Evolutionary conservation across 2,113 vertebrate genomes (phyloP).

Genomic region (Sclerurus mexicanus): DNA sequence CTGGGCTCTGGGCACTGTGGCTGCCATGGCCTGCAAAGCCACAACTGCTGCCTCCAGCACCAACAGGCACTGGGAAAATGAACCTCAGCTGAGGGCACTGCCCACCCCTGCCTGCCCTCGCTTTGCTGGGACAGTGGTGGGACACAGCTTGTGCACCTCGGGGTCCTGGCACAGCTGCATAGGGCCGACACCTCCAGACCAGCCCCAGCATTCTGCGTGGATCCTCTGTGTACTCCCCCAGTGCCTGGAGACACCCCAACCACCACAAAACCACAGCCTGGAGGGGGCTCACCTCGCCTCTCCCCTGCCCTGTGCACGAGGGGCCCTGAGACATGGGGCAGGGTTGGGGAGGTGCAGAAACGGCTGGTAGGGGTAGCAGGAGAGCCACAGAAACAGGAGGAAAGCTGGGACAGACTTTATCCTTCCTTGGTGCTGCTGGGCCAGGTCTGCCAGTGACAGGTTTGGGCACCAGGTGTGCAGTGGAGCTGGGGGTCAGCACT

Average conservation of each 20-base stretch:
- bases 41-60: not conserved
- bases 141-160: not conserved
- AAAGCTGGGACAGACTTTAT: not conserved
- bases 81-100: not conserved
- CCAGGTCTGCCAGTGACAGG: rapidly evolving
- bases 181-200: rapidly evolving
- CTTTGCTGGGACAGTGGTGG: rapidly evolving
- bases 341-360: not conserved
- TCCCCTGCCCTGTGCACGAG: not conserved
- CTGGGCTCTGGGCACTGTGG: not conserved
- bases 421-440: not conserved
- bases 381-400: not conserved
- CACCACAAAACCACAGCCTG: rapidly evolving
- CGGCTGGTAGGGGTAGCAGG: not conserved
- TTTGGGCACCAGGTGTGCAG: not conserved
- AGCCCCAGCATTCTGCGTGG: not conserved
- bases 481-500: not conserved
- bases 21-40: not conserved
- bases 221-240: not conserved
- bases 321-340: conserved; percentile 20
- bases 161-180: rapidly evolving
- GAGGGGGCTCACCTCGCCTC: not conserved
- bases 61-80: rapidly evolving
- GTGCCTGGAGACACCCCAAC: not conserved
- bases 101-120: not conserved